phyloP scores from a whole-genome alignment of 2,797 vertebrate species.

The Mormyrops attenuatus region DNA sequence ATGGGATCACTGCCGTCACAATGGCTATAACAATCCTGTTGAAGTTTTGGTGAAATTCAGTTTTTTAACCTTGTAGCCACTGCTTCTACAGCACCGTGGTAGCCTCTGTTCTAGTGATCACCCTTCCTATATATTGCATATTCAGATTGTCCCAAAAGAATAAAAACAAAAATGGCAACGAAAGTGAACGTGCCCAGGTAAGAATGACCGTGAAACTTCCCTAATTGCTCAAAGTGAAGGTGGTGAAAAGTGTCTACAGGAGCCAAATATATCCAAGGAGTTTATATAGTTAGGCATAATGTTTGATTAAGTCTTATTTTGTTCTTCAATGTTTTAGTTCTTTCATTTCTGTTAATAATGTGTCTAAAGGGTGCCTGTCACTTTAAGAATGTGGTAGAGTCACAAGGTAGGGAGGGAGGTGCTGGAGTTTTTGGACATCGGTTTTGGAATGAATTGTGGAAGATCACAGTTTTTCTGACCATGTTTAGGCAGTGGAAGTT shows the following conservation, averaged over 20 bases:
- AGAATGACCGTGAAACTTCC: background rate
- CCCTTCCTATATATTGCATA: background rate
- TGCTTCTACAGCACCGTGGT: background rate
- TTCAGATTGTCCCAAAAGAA: background rate
- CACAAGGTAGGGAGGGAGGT: background rate
- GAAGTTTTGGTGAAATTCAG: background rate
- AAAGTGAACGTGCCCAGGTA: background rate
- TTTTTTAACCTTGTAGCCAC: background rate
- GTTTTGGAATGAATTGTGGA: background rate
- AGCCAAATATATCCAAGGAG: background rate
- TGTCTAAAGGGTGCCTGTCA: background rate
- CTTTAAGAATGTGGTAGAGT: background rate
- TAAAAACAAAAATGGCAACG: background rate
- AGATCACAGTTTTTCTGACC: background rate
- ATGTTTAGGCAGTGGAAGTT: background rate
- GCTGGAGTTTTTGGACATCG: background rate
- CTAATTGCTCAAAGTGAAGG: background rate
- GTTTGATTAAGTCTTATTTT: background rate
- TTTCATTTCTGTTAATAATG: background rate
- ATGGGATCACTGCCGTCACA: background rate
- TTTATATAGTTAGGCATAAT: background rate
- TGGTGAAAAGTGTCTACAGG: background rate
- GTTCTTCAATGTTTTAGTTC: background rate
- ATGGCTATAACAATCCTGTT: background rate
- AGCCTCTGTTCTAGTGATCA: background rate